These are phyloP conservation scores for Holotrichia oblita DNA, from an alignment of 1,140 invertebrate genomes.

Conservation along the genomic window DNA sequence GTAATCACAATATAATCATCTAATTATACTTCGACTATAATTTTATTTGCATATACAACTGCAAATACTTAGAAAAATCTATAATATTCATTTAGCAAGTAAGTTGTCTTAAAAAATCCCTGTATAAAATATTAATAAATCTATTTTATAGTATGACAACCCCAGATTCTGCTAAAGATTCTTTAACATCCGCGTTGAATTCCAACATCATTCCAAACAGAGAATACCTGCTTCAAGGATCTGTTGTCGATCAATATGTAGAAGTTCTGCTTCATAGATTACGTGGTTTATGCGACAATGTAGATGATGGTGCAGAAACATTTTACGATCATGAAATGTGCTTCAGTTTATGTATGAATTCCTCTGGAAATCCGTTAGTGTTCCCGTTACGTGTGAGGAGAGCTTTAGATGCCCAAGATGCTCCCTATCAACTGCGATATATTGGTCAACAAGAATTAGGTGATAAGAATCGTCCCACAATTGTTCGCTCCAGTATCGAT, in stretches of 20 bases:
- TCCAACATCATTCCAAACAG: conserved; percentile 89
- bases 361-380: conserved; percentile 60
- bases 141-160: conserved; percentile 53
- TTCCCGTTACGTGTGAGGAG: conserved; percentile 76
- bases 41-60: too few species aligned
- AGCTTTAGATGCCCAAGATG: conserved; percentile 79
- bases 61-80: not conserved
- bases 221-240: conserved; percentile 91
- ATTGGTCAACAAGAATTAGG: conserved; percentile 89
- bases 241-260: conserved; percentile 89
- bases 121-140: not conserved
- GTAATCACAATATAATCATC: not conserved
- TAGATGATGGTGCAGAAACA: conserved; percentile 87
- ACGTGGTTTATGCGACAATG: conserved; percentile 93
- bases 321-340: conserved; percentile 93
- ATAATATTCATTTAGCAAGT: too few species aligned
- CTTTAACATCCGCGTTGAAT: conserved; percentile 77
- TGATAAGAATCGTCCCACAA: conserved; percentile 88
- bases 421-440: conserved; percentile 89
- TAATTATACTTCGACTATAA: too few species aligned
- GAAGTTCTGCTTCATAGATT: conserved; percentile 92
- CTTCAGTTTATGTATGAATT: conserved; percentile 76
- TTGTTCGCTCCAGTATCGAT: conserved; percentile 91
- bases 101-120: not conserved
- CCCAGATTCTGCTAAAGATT: conserved; percentile 78